These are phyloP conservation scores for Aurelia coerulea DNA, from an alignment of 30 jellyfish, hydroid and myxozoan species.

Conservation along the genomic window DNA sequence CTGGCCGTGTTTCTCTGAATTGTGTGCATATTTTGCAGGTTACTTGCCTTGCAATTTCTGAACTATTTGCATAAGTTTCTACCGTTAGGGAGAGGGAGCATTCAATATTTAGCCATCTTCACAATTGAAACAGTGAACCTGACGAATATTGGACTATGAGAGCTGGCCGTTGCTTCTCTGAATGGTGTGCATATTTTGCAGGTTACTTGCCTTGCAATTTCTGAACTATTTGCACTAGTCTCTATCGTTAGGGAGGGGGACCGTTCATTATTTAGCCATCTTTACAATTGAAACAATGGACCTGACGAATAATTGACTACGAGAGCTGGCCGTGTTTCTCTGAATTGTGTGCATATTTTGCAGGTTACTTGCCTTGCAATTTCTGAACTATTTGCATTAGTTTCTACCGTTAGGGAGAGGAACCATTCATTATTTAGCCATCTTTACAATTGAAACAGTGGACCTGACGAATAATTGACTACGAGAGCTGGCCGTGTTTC, in stretches of 20 bases:
- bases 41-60: background rate
- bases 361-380: slow-evolving; percentile 62
- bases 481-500: no score
- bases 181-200: slow-evolving; percentile 93
- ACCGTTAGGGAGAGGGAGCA: no score
- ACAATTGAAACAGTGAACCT: slow-evolving; percentile 73
- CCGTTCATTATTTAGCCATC: no score
- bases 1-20: slow-evolving; percentile 80
- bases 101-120: background rate
- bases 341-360: slow-evolving; percentile 89
- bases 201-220: slow-evolving; percentile 40
- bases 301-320: slow-evolving; percentile 80
- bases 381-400: no score
- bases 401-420: no score
- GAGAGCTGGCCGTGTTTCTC: slow-evolving; percentile 86
- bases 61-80: no score
- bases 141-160: slow-evolving; percentile 84
- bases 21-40: slow-evolving; percentile 97
- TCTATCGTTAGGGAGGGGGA: no score
- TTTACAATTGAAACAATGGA: slow-evolving; percentile 74
- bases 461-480: no score
- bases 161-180: slow-evolving; percentile 81
- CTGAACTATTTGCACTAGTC: no score
- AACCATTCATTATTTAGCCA: no score
- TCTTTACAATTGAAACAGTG: no score